Conservation (phyloP, 2,888 invertebrate species). For the Toxonevra muliebris region DNA sequence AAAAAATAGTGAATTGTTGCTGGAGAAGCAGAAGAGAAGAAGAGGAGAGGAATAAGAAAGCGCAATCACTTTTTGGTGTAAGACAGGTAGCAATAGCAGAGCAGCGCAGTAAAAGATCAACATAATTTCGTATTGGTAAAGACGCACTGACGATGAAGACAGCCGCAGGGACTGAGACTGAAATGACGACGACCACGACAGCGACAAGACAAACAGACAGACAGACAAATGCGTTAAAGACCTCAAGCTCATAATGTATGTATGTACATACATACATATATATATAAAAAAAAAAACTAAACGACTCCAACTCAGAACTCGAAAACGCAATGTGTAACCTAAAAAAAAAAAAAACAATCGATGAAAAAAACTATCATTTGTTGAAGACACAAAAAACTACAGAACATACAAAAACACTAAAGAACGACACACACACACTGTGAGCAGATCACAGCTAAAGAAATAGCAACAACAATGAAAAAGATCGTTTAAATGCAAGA, state of each 20-base stretch:
- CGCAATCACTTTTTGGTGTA: conserved; percentile 34
- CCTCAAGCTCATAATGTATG: background rate
- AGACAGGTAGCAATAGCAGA: conserved; percentile 41
- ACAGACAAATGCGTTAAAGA: background rate
- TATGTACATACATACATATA: background rate
- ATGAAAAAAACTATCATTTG: conserved; percentile 8
- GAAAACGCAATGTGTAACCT: background rate
- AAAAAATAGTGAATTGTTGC: too few relatives aligned
- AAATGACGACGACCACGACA: conserved; percentile 13
- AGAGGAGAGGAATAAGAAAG: conserved; percentile 2
- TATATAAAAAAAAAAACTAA: background rate
- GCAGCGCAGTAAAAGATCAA: conserved; percentile 29
- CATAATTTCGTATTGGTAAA: background rate
- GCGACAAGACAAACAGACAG: conserved; percentile 14
- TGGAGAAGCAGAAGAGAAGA: too few relatives aligned
- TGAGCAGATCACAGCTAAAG: conserved; percentile 18
- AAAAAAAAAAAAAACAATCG: background rate
- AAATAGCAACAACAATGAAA: conserved; percentile 15
- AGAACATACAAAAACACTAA: conserved; percentile 10
- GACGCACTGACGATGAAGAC: conserved; percentile 11
- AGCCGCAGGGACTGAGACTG: background rate
- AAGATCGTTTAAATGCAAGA: conserved; percentile 26
- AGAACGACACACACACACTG: background rate
- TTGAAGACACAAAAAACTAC: background rate
- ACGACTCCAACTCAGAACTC: background rate